These are phyloP conservation scores for Odobenus rosmarus DNA, from an alignment of 2,113 vertebrate species.

Conservation along the genomic window DNA sequence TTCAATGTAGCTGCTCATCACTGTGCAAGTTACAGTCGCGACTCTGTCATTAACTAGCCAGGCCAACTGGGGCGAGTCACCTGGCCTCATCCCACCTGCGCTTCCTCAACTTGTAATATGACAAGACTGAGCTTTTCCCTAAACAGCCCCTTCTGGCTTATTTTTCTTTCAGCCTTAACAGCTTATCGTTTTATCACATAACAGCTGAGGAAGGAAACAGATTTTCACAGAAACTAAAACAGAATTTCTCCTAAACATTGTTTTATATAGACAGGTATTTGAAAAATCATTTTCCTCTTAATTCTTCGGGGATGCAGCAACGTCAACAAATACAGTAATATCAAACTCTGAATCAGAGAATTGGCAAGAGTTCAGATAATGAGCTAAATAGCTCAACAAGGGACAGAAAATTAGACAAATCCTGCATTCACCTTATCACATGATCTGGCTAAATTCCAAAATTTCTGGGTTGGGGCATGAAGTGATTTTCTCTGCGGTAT, in stretches of 20 bases:
- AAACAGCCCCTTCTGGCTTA: background rate
- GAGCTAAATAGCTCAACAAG: slow-evolving; percentile 40
- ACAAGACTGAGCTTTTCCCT: background rate
- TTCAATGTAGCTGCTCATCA: background rate
- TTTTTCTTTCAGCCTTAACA: background rate
- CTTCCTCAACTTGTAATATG: background rate
- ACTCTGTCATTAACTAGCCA: background rate
- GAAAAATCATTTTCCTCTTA: slow-evolving; percentile 36
- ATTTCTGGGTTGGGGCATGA: background rate
- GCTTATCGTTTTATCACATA: background rate
- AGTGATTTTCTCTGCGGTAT: background rate
- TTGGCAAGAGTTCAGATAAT: slow-evolving; percentile 32
- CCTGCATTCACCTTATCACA: background rate
- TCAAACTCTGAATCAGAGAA: slow-evolving; percentile 40
- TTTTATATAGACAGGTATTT: background rate
- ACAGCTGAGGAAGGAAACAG: background rate
- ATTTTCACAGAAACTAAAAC: slow-evolving; percentile 38
- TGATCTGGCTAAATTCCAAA: slow-evolving; percentile 46
- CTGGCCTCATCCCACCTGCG: background rate
- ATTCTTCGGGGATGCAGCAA: slow-evolving; percentile 28
- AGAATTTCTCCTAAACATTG: background rate
- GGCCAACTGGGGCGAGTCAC: background rate
- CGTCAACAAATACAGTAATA: slow-evolving; percentile 22
- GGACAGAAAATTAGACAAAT: slow-evolving; percentile 37
- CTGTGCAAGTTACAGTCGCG: background rate